Evolutionary conservation across 2,797 vertebrate species (phyloP), one percentile per base, ranked within the genome.

Genomic region (Rallus crepitans): DNA sequence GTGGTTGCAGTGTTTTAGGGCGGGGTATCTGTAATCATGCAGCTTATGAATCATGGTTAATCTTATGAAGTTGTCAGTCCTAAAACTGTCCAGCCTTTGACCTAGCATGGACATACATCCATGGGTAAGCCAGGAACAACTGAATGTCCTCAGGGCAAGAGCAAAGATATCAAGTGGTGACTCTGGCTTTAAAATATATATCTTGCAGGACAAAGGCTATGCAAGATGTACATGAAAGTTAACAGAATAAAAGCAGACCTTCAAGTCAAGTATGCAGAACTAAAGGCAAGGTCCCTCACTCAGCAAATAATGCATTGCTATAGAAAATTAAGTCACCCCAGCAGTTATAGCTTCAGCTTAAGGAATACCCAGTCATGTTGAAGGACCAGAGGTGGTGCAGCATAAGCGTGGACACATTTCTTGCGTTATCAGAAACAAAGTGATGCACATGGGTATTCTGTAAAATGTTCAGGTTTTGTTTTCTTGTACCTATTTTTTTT

Each of bases 1-100:
- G 85, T 86, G 39, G 52, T 64, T 94, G 52, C 78, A 90, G 3
- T 70, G 80, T 80, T 96, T 96, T 89, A 96, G 81, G 95, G 88
- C 90, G 92, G 77, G 75, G 70, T 68, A 85, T 90, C 66, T 70
- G 75, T 90, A 90, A 95, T 82, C 88, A n/a, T 35, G 60, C 37
- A 84, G 75, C 12, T 93, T 60, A 85, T 90, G 71, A 96, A 92
- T 94, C 93, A 80, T 75, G 60, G 59, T 23, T 85, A 78, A 87
- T 56, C 70, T 82, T 66, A 66, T 8, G 56, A 85, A 37, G 56
- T 35, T 89, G 35, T 70, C 70, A 76, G 66, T 59, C 48, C 92
- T 78, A 90, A 84, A 89, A 68, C n/a, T 76, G 21, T 39, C 37
- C 24, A 37, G 52, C 28, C 82, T 79, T 89, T 87, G 80, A 76